Evolutionary conservation across 1,140 invertebrate species (phyloP).

Genomic region (Adelges cooleyi): DNA sequence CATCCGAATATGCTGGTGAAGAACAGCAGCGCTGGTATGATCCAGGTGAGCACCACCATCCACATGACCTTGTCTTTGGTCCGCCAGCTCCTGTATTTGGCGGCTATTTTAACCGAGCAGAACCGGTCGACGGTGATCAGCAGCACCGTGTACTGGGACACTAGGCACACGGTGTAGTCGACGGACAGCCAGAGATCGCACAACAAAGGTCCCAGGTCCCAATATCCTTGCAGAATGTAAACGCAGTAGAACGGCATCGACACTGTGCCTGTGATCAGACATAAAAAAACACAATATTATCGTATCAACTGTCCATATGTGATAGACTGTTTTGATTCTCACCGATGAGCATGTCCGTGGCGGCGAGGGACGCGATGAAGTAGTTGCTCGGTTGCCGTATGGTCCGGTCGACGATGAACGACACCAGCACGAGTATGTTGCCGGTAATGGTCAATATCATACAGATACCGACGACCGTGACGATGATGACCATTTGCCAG

Average conservation of each 20-base stretch:
- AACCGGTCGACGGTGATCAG: conserved; percentile 97
- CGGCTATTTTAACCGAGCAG: conserved; percentile 97
- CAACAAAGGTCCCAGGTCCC: conserved; percentile 89
- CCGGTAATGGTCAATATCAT: conserved; percentile 88
- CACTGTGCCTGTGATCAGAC: conserved; percentile 55
- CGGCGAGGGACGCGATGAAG: conserved; percentile 95
- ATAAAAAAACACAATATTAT: too few species aligned
- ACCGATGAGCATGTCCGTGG: conserved; percentile 97
- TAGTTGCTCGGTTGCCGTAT: conserved; percentile 99
- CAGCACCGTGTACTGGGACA: conserved; percentile 97
- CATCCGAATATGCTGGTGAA: conserved; percentile 98
- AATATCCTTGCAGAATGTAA: conserved; percentile 90
- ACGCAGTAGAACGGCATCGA: conserved; percentile 94
- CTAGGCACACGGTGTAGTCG: conserved; percentile 97
- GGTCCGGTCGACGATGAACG: conserved; percentile 91
- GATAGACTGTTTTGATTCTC: conserved; percentile 36
- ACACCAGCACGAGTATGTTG: conserved; percentile 90
- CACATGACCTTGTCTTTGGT: conserved; percentile 84
- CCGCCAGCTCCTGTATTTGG: conserved; percentile 92
- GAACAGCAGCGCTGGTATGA: conserved; percentile 90
- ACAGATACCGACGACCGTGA: conserved; percentile 71
- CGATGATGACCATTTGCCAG: conserved; percentile 87
- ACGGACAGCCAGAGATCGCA: conserved; percentile 98
- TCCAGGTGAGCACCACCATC: conserved; percentile 96
- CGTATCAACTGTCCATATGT: too few species aligned